Conservation (phyloP, 2,113 vertebrate species). For the Takifugu bimaculatus region DNA sequence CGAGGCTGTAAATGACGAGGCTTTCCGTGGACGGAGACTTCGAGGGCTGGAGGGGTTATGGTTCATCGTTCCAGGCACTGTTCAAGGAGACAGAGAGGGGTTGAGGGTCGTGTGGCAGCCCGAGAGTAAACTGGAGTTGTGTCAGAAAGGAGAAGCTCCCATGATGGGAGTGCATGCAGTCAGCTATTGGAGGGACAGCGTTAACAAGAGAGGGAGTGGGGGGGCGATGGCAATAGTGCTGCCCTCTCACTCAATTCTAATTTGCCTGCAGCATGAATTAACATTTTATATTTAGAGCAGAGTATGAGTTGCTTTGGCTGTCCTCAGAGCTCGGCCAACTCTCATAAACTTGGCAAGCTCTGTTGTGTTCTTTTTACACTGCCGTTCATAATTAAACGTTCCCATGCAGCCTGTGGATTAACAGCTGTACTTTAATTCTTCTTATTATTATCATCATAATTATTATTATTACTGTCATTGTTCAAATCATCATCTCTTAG, state of each 20-base stretch:
- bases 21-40: slow-evolving; percentile 29
- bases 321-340: slow-evolving; percentile 66
- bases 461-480: slow-evolving; percentile 27
- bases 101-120: slow-evolving; percentile 34
- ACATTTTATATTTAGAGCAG: slow-evolving; percentile 72
- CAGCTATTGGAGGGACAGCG: slow-evolving; percentile 22
- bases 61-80: slow-evolving; percentile 34
- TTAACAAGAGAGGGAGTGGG: slow-evolving; percentile 24
- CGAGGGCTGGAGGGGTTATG: slow-evolving; percentile 26
- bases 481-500: background rate
- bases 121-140: slow-evolving; percentile 39
- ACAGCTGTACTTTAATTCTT: slow-evolving; percentile 24
- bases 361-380: slow-evolving; percentile 43
- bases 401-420: slow-evolving; percentile 45
- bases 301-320: slow-evolving; percentile 60
- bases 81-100: slow-evolving; percentile 26
- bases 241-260: slow-evolving; percentile 62
- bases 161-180: slow-evolving; percentile 31
- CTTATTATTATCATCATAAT: slow-evolving; percentile 36
- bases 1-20: slow-evolving; percentile 38
- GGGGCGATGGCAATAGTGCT: slow-evolving; percentile 36
- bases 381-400: slow-evolving; percentile 66
- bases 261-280: slow-evolving; percentile 71
- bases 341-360: slow-evolving; percentile 70
- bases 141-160: slow-evolving; percentile 33